Conservation (phyloP, 2,113 vertebrate species). For the Apus apus region DNA sequence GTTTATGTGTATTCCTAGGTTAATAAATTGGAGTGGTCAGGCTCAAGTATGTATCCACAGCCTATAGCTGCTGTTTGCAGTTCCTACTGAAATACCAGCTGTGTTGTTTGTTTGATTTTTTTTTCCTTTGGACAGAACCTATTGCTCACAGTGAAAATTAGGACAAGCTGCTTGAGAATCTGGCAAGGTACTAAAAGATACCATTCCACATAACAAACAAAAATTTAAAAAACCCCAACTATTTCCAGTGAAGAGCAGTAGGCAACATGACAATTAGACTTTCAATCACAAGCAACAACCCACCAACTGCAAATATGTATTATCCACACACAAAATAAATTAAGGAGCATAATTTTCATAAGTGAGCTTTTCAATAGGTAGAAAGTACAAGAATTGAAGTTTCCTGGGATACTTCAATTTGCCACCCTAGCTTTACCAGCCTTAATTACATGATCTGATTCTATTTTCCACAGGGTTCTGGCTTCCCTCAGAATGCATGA, state of each 20-base stretch:
- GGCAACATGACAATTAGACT: neutral
- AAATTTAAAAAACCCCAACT: neutral
- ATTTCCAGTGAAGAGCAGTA: neutral
- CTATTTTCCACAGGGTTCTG: neutral
- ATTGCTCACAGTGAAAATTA: neutral
- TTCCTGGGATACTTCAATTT: neutral
- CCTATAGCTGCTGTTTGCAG: neutral
- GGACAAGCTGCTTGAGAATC: neutral
- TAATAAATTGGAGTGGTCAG: neutral
- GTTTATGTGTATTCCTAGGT: neutral
- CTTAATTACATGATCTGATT: neutral
- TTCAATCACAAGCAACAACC: neutral
- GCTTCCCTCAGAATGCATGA: neutral
- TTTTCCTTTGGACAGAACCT: neutral
- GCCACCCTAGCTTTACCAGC: neutral
- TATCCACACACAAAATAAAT: neutral
- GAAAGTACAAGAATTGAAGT: neutral
- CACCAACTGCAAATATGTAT: neutral
- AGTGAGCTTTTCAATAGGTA: neutral
- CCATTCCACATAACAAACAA: neutral
- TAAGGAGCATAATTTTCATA: neutral
- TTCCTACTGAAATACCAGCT: neutral
- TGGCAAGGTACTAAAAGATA: neutral
- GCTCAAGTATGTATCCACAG: neutral
- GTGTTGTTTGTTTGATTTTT: too few species aligned